A percentile compares a stretch with the other conserved stretches of the same genome.
phyloP scores from a whole-genome alignment of 1,140 invertebrate genomes.

The Drosophila orena region DNA sequence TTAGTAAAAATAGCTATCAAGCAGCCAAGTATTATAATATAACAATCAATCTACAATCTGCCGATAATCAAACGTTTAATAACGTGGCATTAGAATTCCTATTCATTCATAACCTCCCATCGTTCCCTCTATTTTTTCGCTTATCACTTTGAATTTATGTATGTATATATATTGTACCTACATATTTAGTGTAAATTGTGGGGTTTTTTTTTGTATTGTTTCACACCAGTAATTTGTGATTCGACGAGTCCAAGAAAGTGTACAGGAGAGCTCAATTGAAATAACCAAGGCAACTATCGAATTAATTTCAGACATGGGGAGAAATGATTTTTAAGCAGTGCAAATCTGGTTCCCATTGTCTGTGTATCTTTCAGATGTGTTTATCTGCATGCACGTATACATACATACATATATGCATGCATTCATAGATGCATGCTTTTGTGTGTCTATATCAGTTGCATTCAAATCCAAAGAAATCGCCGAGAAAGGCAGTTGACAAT shows the following conservation, averaged over 20 bases:
- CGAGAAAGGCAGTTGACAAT: slow-evolving; percentile 51
- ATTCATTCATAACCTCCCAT: background rate
- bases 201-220: background rate
- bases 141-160: too few species aligned
- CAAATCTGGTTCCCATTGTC: background rate
- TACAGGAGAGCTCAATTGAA: background rate
- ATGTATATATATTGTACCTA: too few species aligned
- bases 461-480: slow-evolving; percentile 48
- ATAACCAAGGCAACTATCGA: slow-evolving; percentile 4
- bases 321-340: slow-evolving; percentile 5
- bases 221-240: slow-evolving; percentile 1
- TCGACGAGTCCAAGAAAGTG: background rate
- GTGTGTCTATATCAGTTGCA: slow-evolving; percentile 30
- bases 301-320: background rate
- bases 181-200: background rate
- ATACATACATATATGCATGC: too few species aligned
- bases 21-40: too few species aligned
- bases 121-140: too few species aligned
- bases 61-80: too few species aligned
- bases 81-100: background rate
- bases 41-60: too few species aligned
- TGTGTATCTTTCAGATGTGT: slow-evolving; percentile 8
- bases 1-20: too few species aligned
- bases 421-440: background rate
- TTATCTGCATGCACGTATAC: background rate